A percentile compares a stretch with the other conserved stretches of the same genome.
phyloP scores from a whole-genome alignment of 2,797 vertebrate genomes.

The Gobionotothen gibberifrons region DNA sequence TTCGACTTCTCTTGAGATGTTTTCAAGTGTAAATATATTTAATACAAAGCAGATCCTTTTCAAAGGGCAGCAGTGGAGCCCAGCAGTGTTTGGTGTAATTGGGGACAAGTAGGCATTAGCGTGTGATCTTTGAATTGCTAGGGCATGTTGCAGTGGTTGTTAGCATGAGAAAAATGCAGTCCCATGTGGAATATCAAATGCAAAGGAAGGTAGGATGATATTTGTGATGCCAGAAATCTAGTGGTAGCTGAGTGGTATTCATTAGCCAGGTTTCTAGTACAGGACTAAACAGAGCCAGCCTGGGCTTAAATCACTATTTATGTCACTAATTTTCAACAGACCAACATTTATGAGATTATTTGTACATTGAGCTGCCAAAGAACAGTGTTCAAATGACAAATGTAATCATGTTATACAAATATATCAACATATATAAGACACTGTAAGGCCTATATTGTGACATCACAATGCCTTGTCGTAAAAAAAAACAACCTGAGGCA shows the following conservation, averaged over 20 bases:
- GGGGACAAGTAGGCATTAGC: constrained; percentile 83
- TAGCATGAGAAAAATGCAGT: constrained; percentile 80
- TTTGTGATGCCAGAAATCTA: constrained; percentile 72
- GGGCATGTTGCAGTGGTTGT: constrained; percentile 79
- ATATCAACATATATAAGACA: too few species aligned
- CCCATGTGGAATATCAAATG: constrained; percentile 79
- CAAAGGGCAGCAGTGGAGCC: constrained; percentile 77
- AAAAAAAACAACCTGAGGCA: constrained; percentile 15
- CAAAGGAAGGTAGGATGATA: constrained; percentile 73
- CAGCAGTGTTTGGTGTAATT: constrained; percentile 82
- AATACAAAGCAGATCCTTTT: constrained; percentile 82
- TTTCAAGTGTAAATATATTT: constrained; percentile 84
- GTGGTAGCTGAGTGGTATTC: constrained; percentile 76
- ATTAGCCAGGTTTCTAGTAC: constrained; percentile 69
- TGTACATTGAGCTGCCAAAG: constrained; percentile 45
- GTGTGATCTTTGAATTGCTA: constrained; percentile 83
- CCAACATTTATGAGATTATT: constrained; percentile 65
- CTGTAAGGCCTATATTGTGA: constrained; percentile 27
- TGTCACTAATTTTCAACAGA: constrained; percentile 75
- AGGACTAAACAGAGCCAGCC: constrained; percentile 62
- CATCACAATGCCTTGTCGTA: constrained; percentile 25
- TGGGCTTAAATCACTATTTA: constrained; percentile 71
- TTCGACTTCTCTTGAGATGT: constrained; percentile 74
- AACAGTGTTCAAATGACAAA: constrained; percentile 53
- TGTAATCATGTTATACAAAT: constrained; percentile 42